These are phyloP conservation scores for Aphodius granarius DNA, from an alignment of 2,888 invertebrate genomes.

Conservation along the genomic window DNA sequence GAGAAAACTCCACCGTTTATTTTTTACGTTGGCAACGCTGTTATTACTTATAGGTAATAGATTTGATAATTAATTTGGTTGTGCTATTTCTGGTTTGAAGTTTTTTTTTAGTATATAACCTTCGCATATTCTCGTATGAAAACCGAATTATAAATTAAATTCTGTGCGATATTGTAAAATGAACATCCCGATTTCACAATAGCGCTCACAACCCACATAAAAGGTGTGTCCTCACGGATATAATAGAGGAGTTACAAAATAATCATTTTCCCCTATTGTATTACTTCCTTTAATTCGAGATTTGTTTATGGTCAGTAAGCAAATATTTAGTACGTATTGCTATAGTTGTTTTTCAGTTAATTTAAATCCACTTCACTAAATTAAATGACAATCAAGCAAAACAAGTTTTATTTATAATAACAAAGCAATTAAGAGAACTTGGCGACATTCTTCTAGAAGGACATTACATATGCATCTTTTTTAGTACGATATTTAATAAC, in stretches of 20 bases:
- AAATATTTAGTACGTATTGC: no score
- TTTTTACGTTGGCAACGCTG: background rate
- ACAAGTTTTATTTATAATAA: background rate
- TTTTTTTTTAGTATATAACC: no score
- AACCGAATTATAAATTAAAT: no score
- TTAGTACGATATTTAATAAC: background rate
- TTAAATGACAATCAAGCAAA: no score
- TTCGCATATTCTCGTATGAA: no score
- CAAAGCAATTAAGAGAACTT: background rate
- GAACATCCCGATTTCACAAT: background rate
- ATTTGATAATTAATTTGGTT: background rate
- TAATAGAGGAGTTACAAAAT: background rate
- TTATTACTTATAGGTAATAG: background rate
- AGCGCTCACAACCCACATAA: background rate
- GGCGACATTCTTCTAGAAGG: background rate
- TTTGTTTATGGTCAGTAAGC: background rate
- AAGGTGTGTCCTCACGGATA: background rate
- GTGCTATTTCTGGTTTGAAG: background rate
- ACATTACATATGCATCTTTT: background rate
- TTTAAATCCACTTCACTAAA: background rate
- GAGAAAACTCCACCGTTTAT: background rate
- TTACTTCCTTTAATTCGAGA: background rate
- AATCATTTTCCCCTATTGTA: background rate
- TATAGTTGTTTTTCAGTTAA: background rate
- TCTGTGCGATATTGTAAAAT: background rate